Evolutionary conservation across 2,797 vertebrate species (phyloP).

Genomic region (Nothura maculosa): DNA sequence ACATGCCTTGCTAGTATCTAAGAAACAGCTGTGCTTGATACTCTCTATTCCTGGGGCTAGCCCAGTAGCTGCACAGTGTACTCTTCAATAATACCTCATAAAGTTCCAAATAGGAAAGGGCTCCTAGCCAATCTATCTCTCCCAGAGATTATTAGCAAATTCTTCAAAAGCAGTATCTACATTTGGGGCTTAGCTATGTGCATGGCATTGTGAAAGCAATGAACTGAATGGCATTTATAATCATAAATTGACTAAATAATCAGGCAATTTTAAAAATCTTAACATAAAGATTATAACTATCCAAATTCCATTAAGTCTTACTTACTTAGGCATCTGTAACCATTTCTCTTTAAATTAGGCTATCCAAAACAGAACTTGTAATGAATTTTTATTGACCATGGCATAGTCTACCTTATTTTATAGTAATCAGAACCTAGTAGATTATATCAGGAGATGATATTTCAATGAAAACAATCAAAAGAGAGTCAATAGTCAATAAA

Average conservation of each 20-base stretch:
- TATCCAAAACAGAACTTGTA: neutral
- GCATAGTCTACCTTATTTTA: neutral
- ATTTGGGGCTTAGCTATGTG: neutral
- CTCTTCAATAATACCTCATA: neutral
- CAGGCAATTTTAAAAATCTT: neutral
- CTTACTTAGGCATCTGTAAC: neutral
- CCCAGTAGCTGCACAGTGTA: neutral
- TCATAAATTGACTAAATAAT: neutral
- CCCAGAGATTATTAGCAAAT: neutral
- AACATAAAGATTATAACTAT: neutral
- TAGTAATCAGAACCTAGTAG: neutral
- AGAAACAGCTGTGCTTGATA: neutral
- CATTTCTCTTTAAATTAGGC: neutral
- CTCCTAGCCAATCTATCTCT: neutral
- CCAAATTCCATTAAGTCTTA: neutral
- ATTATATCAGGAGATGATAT: neutral
- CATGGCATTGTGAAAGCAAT: neutral
- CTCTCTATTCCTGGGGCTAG: neutral
- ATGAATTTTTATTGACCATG: neutral
- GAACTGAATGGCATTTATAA: neutral
- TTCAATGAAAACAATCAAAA: neutral
- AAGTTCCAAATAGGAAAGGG: neutral
- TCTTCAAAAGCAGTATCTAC: neutral
- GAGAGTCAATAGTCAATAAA: neutral
- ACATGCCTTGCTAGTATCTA: rapidly evolving